Conservation (phyloP, 2,797 vertebrate genomes). For the Buphagus erythrorhynchus region DNA sequence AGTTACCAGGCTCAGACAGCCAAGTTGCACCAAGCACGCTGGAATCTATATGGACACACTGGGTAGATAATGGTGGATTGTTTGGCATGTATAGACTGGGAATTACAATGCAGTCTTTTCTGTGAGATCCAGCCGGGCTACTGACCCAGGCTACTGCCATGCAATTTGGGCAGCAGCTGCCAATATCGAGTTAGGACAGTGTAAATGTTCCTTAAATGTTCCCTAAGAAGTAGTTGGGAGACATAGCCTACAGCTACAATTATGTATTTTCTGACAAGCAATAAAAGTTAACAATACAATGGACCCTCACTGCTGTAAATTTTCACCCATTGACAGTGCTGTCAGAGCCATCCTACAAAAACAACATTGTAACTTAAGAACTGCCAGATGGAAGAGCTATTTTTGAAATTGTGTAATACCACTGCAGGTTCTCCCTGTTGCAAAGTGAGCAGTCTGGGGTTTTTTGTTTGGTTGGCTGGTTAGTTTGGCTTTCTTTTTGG, state of each 20-base stretch:
- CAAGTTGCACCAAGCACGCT: background rate
- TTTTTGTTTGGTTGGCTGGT: too few relatives aligned
- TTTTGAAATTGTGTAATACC: background rate
- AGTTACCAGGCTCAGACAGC: accelerated
- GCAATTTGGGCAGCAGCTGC: background rate
- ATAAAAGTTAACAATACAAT: background rate
- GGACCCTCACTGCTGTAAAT: background rate
- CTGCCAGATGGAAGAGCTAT: background rate
- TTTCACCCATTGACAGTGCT: background rate
- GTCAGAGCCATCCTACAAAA: background rate
- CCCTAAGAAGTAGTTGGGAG: background rate
- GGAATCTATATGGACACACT: accelerated
- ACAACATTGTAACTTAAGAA: background rate
- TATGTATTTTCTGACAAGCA: background rate
- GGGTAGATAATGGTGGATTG: background rate
- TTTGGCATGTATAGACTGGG: background rate
- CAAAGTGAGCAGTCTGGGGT: background rate
- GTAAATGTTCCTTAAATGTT: background rate
- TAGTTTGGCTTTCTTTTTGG: background rate
- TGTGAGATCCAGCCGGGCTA: background rate
- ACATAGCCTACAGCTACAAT: background rate
- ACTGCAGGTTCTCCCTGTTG: background rate
- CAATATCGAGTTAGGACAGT: too few relatives aligned
- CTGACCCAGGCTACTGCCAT: background rate
- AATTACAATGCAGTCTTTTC: background rate